Conservation (phyloP, 2,113 vertebrate species). For the Syngnathoides biaculeatus region DNA sequence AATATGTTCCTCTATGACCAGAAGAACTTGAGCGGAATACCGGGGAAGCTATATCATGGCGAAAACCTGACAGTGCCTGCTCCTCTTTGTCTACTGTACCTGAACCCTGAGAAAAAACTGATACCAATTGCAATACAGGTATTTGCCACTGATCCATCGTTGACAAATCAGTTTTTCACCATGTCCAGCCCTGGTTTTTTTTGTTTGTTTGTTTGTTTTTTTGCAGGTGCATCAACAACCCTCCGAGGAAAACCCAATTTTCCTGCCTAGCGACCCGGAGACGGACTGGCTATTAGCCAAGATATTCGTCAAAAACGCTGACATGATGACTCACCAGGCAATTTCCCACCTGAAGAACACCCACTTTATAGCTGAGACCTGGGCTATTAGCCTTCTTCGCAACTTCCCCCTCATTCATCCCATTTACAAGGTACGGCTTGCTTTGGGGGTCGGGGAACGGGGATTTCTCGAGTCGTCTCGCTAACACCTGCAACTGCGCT, state of each 20-base stretch:
- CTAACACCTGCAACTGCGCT: no score
- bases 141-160: not conserved
- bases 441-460: no score
- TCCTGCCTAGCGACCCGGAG: slow-evolving; percentile 70
- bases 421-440: slow-evolving; percentile 74
- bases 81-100: slow-evolving; percentile 67
- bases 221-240: slow-evolving; percentile 53
- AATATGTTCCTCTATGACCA: slow-evolving; percentile 79
- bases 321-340: slow-evolving; percentile 59
- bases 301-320: slow-evolving; percentile 67
- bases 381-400: slow-evolving; percentile 58
- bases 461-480: no score
- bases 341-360: slow-evolving; percentile 66
- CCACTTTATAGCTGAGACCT: slow-evolving; percentile 69
- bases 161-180: not conserved
- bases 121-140: slow-evolving; percentile 77
- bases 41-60: slow-evolving; percentile 22
- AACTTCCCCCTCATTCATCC: slow-evolving; percentile 72
- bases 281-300: slow-evolving; percentile 77
- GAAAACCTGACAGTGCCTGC: slow-evolving; percentile 49
- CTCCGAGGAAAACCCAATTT: slow-evolving; percentile 59
- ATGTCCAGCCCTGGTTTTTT: no score
- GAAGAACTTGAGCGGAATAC: slow-evolving; percentile 68
- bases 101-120: slow-evolving; percentile 62
- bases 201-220: no score